Evolutionary conservation across 2,797 vertebrate genomes (phyloP).

Genomic region (Ciconia nigra): DNA sequence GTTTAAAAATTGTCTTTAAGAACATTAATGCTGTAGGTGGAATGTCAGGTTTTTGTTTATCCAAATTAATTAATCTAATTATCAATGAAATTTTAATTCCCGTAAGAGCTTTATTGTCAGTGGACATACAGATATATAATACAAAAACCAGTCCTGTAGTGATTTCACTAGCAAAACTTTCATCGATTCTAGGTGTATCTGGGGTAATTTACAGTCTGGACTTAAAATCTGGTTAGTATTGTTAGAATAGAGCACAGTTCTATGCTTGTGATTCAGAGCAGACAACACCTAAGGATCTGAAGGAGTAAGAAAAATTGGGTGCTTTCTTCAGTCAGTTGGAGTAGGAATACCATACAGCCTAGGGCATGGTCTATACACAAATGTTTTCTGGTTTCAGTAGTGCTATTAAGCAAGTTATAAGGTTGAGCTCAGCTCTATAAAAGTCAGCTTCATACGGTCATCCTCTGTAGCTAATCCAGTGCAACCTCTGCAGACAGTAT

Average conservation of each 20-base stretch:
- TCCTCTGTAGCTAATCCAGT: neutral
- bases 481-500: neutral
- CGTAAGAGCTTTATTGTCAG: neutral
- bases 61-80: neutral
- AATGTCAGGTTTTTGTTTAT: neutral
- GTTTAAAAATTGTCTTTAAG: neutral
- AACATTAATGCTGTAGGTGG: neutral
- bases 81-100: neutral
- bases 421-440: neutral
- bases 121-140: neutral
- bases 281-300: neutral
- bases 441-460: neutral
- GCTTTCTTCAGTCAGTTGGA: neutral
- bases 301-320: neutral
- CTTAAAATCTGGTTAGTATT: neutral
- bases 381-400: neutral
- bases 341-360: neutral
- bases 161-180: neutral
- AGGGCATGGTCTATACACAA: neutral
- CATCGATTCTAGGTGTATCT: neutral
- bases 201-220: neutral
- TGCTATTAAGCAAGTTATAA: neutral
- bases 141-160: neutral
- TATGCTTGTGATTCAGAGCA: neutral
- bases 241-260: neutral